phyloP scores from a whole-genome alignment of 2,888 invertebrate species.

The Embidobia sp. region DNA sequence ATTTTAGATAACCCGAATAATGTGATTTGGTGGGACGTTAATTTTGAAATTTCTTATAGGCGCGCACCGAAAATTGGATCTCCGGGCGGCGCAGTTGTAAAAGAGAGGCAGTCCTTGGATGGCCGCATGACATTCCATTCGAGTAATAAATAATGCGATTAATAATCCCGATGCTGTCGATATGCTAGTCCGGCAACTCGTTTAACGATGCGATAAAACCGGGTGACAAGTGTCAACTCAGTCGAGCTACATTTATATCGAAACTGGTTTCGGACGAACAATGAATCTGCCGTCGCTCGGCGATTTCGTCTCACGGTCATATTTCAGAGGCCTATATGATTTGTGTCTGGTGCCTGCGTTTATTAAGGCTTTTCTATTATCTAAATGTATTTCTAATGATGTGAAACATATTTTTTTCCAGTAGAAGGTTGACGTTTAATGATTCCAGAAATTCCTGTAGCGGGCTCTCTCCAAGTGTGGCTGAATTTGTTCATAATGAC shows the following conservation, averaged over 20 bases:
- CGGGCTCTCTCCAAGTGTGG: neutral
- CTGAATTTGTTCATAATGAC: slow-evolving; percentile 37
- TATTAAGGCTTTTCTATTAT: slow-evolving; percentile 63
- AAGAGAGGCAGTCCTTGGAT: slow-evolving; percentile 25
- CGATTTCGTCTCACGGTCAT: slow-evolving; percentile 63
- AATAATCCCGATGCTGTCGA: slow-evolving; percentile 74
- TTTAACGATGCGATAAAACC: slow-evolving; percentile 79
- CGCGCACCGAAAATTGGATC: slow-evolving; percentile 43
- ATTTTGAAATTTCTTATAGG: slow-evolving; percentile 39
- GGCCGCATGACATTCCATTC: slow-evolving; percentile 64
- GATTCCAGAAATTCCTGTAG: slow-evolving; percentile 14
- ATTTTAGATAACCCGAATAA: slow-evolving; percentile 47
- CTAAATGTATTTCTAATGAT: slow-evolving; percentile 63
- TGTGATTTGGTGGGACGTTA: slow-evolving; percentile 39
- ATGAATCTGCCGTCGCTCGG: slow-evolving; percentile 50
- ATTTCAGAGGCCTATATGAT: slow-evolving; percentile 60
- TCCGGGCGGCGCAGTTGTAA: slow-evolving; percentile 31
- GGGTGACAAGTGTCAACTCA: slow-evolving; percentile 77
- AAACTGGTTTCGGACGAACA: slow-evolving; percentile 64
- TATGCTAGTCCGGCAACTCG: slow-evolving; percentile 64
- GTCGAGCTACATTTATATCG: slow-evolving; percentile 59
- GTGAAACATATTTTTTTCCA: slow-evolving; percentile 41
- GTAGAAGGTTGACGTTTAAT: slow-evolving; percentile 22
- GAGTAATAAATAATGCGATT: slow-evolving; percentile 76
- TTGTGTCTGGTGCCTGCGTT: no score